Evolutionary conservation across 2,797 vertebrate species (phyloP).

Genomic region (Diplodus puntazzo): DNA sequence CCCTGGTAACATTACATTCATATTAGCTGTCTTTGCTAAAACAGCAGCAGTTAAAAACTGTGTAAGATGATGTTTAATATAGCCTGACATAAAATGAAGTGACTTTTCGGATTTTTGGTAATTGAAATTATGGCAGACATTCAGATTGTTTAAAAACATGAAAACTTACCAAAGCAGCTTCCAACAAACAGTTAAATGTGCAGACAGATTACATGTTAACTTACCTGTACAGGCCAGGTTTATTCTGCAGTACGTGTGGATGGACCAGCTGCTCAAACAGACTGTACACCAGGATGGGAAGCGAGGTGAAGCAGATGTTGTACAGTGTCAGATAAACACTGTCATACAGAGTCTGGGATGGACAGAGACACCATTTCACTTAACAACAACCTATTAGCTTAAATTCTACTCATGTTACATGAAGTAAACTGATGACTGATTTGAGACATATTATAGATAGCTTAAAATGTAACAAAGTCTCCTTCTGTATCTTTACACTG

Average conservation of each 20-base stretch:
- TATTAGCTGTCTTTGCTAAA: not conserved
- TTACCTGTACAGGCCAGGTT: constrained; percentile 95
- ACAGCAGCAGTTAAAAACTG: not conserved
- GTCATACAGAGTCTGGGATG: constrained; percentile 95
- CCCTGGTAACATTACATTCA: not conserved
- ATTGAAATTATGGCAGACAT: not conserved
- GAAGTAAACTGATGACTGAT: not conserved
- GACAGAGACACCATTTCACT: constrained; percentile 48
- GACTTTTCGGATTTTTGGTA: not conserved
- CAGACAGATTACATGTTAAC: constrained; percentile 30
- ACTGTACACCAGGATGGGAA: constrained; percentile 98
- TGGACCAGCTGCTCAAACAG: constrained; percentile 98
- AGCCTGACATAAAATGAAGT: not conserved
- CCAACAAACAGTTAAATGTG: not conserved
- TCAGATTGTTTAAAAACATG: not conserved
- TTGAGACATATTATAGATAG: not conserved
- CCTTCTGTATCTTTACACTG: not conserved
- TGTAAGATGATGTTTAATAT: not conserved
- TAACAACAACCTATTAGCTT: constrained; percentile 31
- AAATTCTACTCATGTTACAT: not conserved
- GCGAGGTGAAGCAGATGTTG: constrained; percentile 99
- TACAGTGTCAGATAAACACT: constrained; percentile 99
- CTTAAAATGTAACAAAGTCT: not conserved
- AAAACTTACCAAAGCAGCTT: not conserved
- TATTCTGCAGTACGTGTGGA: constrained; percentile 93